Base-by-base conservation (phyloP, 2,888 invertebrate species). In the Nymphalis polychloros region DNA sequence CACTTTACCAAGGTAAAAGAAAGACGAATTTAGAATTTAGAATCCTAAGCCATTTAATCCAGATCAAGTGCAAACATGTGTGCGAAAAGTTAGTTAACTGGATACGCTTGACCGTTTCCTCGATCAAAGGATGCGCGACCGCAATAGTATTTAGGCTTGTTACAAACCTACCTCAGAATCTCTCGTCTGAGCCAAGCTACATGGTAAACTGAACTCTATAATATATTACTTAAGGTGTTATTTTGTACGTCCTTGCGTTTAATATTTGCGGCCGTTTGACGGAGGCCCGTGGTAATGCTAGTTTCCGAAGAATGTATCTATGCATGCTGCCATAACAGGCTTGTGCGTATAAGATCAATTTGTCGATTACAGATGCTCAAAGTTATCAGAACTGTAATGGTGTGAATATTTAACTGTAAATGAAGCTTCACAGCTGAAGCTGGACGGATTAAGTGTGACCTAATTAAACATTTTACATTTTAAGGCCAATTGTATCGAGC, bases 51-150 rank as follows among this genome's bases (percentile, higher is more conserved):
- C 60, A 60, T 17, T 48, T 27, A 59, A 60, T 65, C 59, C 46
- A 52, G 65, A 48, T 60, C 48, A 57, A 50, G 67, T 41, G 62
- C 61, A 57, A 57, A 62, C 60, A 53, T 57, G 57, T 31, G 27
- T 55, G 31, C 31, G 41, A 57, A 41, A 57, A 57, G 19, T 64
- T 47, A 52, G 63, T 61, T 69, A 63, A 67, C 63, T 70, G 67
- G 55, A 67, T 59, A 67, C 59, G 46, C 69, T 61, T 67, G 63
- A 70, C 63, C 70, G 61, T 70, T 70, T 67, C 55, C 66, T 67
- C 50, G 63, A 46, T 67, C 63, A 67, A 70, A 70, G 61, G 70
- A 70, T 63, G 67, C 55, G 70, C 61, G 67, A 64, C 66, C 67
- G 63, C 53, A 69, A 63, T 61, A 65, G 60, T 47, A 55, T 64